Percentiles rank a stretch among this genome's conserved stretches.
phyloP scores from a whole-genome alignment of 2,113 vertebrate species.

The Verasper variegatus region DNA sequence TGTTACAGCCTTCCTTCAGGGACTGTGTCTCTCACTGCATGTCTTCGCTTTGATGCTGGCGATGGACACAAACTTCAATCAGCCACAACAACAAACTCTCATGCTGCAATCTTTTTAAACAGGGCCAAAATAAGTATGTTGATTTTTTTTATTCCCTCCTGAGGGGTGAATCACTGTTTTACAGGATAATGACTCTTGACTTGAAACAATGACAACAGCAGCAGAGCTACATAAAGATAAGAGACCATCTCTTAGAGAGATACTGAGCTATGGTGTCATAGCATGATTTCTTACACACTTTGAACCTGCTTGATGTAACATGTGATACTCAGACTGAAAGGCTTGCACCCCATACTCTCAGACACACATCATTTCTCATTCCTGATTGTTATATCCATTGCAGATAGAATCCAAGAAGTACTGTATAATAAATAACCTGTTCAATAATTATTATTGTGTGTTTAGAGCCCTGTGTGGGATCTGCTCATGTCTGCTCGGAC shows the following conservation, averaged over 20 bases:
- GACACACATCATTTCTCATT: neutral
- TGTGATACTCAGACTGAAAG: neutral
- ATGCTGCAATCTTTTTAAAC: conserved; percentile 3
- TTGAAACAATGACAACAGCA: conserved; percentile 43
- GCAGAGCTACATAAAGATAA: conserved; percentile 12
- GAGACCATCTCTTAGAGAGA: conserved; percentile 1
- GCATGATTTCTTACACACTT: neutral
- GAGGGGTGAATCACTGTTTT: conserved; percentile 41
- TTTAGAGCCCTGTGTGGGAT: too few species aligned
- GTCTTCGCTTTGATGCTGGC: conserved; percentile 10
- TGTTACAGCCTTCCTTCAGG: conserved; percentile 2
- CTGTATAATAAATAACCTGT: too few species aligned
- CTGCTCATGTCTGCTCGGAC: too few species aligned
- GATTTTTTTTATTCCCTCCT: conserved; percentile 22
- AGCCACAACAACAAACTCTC: conserved; percentile 6
- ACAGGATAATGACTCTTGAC: conserved; percentile 48
- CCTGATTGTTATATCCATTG: too few species aligned
- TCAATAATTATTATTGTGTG: too few species aligned
- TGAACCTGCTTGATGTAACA: neutral
- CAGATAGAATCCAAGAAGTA: too few species aligned
- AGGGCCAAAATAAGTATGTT: conserved; percentile 41
- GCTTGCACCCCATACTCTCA: neutral
- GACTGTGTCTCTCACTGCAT: neutral
- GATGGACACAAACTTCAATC: conserved; percentile 4
- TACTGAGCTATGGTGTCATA: conserved; percentile 5